A percentile compares a stretch with the other conserved stretches of the same genome.
Conservation (phyloP, 2,113 vertebrate genomes). For the Myotis davidii region DNA sequence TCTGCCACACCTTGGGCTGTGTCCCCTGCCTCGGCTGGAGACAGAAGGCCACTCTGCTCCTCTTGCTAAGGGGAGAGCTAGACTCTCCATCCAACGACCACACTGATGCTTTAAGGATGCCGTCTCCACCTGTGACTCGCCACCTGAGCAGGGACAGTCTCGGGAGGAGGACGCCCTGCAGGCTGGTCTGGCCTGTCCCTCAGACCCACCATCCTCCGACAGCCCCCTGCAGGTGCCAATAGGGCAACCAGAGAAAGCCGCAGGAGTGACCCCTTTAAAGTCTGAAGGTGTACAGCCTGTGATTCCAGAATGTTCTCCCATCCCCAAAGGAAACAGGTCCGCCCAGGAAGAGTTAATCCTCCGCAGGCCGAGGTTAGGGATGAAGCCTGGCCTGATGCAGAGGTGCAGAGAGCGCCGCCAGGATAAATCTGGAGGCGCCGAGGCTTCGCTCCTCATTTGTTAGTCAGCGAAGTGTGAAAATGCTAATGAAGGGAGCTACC, state of each 20-base stretch:
- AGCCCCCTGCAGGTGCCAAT: constrained; percentile 23
- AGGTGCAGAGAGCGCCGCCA: not conserved
- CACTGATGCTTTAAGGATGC: not conserved
- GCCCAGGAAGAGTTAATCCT: constrained; percentile 72
- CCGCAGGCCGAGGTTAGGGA: constrained; percentile 73
- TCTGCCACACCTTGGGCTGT: not conserved
- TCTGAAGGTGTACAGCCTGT: not conserved
- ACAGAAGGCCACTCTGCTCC: not conserved
- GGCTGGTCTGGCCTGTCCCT: not conserved
- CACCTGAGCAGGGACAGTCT: not conserved
- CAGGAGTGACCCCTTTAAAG: not conserved
- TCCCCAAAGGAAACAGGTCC: not conserved
- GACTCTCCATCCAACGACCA: not conserved
- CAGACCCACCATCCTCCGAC: not conserved
- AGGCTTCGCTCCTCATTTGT: constrained; percentile 95
- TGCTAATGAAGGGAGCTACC: constrained; percentile 97
- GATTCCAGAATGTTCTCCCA: constrained; percentile 39
- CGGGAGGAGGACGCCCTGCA: not conserved
- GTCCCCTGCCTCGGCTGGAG: not conserved
- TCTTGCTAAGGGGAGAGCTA: not conserved
- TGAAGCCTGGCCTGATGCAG: constrained; percentile 60
- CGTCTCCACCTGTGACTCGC: not conserved
- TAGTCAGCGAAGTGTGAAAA: constrained; percentile 97
- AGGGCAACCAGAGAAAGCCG: constrained; percentile 5
- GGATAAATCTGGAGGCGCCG: constrained; percentile 89